Evolutionary conservation across 2,888 invertebrate genomes (phyloP).

Genomic region (Meteorus cinctellus): DNA sequence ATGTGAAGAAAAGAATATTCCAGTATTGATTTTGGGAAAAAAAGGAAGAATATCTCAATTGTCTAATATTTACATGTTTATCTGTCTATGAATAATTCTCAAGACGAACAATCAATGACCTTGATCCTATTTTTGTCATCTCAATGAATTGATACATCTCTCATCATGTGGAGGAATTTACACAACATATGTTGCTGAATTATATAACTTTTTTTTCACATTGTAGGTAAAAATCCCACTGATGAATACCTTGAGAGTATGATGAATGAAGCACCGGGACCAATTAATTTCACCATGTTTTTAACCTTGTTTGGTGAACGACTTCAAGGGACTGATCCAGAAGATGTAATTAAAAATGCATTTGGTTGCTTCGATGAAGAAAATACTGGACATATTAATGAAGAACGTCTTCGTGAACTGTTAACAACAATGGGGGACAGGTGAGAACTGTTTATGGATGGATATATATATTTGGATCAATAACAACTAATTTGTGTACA

Average conservation of each 20-base stretch:
- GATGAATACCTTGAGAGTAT: slow-evolving; percentile 97
- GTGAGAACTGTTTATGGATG: slow-evolving; percentile 68
- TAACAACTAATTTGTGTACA: not conserved
- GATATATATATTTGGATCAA: slow-evolving; percentile 2
- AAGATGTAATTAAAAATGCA: slow-evolving; percentile 99
- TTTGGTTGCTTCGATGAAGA: slow-evolving; percentile 99
- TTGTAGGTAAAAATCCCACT: slow-evolving; percentile 90
- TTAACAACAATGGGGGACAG: slow-evolving; percentile 98
- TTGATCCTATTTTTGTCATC: no score
- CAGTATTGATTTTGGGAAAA: no score
- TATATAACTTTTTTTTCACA: slow-evolving; percentile 30
- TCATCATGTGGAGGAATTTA: not conserved
- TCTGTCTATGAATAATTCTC: no score
- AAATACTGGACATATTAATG: slow-evolving; percentile 92
- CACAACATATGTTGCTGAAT: not conserved
- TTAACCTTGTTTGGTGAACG: slow-evolving; percentile 98
- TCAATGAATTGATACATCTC: no score
- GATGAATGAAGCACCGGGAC: slow-evolving; percentile 99
- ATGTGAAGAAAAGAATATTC: no score
- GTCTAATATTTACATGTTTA: no score
- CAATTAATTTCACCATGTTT: slow-evolving; percentile 99
- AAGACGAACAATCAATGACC: no score
- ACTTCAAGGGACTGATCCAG: slow-evolving; percentile 98
- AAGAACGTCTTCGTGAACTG: slow-evolving; percentile 95
- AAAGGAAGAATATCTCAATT: no score